Base-by-base conservation (phyloP, 2,888 invertebrate species). In the Luffia ferchaultella region DNA sequence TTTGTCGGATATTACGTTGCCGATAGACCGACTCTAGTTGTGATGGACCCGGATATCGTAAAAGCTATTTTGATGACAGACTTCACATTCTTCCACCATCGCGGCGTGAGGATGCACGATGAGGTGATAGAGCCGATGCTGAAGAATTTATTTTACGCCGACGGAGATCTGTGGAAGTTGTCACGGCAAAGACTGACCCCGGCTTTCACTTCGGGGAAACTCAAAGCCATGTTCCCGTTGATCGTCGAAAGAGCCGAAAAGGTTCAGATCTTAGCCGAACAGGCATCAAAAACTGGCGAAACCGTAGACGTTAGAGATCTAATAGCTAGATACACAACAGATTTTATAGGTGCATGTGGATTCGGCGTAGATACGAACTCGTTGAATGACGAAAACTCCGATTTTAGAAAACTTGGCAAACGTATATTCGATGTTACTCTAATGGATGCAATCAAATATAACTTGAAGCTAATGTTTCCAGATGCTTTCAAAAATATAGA, bases 81-180 rank as follows among this genome's bases (percentile, higher is more conserved):
- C 44, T 54, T 53, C 42, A 12, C n/a, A n/a, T n/a, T n/a, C n/a
- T n/a, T n/a, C n/a, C n/a, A n/a, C 15, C 40, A 51, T 50, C 20
- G 52, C 42, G 30, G 41, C 7, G 9, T 45, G 9, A 44, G 44
- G 1, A 52, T 50, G 3, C 47, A 52, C 9, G n/a, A 54, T 18
- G 40, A 50, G n/a, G 42, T 48, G 0, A 20, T 49, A 70, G 76
- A 79, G 47, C 68, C 74, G 0, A 16, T 73, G 1, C 54, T 68
- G n/a, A 47, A 50, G 3, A 75, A 70, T 49, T 48, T 78, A 17
- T 77, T 79, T 50, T 62, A 65, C 40, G 64, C 50, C 2, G 71
- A 76, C 18, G 77, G 77, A 0, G 78, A 79, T 45, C 46, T 49
- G 2, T 79, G 79, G 79, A 76, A 67, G 53, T 57, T 77, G 9